A percentile compares a stretch with the other conserved stretches of the same genome.
Evolutionary conservation across 1,140 invertebrate species (phyloP).

Genomic region (Cotesia vestalis): DNA sequence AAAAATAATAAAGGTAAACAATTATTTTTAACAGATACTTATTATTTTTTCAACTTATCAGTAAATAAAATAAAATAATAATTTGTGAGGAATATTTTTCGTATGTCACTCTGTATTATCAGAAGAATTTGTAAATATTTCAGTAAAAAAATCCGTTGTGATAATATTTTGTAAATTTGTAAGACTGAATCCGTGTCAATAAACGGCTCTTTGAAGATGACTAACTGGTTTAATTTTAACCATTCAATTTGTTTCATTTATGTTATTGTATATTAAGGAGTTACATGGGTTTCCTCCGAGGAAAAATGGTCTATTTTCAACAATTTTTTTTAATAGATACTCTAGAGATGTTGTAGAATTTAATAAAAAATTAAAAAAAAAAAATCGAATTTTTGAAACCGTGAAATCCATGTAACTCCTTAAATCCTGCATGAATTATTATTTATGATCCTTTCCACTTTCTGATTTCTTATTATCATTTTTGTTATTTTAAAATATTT

Average conservation of each 20-base stretch:
- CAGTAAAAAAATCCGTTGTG: slow-evolving; percentile 40
- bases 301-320: no score
- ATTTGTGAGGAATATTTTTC: neutral
- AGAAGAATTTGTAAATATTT: slow-evolving; percentile 42
- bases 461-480: slow-evolving; percentile 13
- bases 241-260: neutral
- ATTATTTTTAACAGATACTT: slow-evolving; percentile 11
- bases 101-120: slow-evolving; percentile 27
- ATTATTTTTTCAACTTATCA: slow-evolving; percentile 14
- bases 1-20: no score
- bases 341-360: no score
- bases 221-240: neutral
- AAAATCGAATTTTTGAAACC: no score
- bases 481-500: slow-evolving; percentile 12
- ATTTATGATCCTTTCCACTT: neutral
- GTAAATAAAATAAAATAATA: no score
- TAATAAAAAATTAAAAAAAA: no score
- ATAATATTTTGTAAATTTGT: slow-evolving; percentile 46
- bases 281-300: no score
- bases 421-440: neutral
- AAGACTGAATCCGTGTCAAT: slow-evolving; percentile 47
- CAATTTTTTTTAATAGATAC: no score
- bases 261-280: neutral
- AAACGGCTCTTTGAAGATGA: slow-evolving; percentile 43
- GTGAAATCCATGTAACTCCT: no score